Evolutionary conservation across 2,888 invertebrate species (phyloP), one percentile per base, ranked within the genome.

Genomic region (Nomada flava): DNA sequence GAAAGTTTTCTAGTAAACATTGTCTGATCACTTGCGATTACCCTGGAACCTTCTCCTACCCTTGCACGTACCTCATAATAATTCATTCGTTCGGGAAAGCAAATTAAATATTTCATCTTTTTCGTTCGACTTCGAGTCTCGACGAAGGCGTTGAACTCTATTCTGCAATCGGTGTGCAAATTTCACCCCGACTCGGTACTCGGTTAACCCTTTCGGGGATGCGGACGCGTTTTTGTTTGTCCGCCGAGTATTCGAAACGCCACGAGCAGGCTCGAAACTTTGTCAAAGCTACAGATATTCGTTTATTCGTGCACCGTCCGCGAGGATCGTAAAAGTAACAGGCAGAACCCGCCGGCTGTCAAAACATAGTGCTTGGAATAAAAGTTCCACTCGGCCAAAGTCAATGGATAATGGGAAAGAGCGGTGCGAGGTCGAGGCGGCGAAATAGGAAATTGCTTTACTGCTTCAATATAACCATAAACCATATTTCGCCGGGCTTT

Each of bases 271-370:
- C 11, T 47, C 10, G 11, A 15, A 4, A 13, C 13, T 47, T 47
- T 15, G 2, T 36, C 36, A 0, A 7, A 0, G 5, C 36, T 36
- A 36, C 36, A 7, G 36, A 36, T 7, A 36, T 7, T 36, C 36
- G 36, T 7, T 36, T 36, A 36, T 7, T 15, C 42, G 15, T 13
- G 53, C 20, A 59, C 9, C 26, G 53, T 68, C 52, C n/a, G 23
- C 26, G 55, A 15, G 50, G 79, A 84, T 90, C 89, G 86, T 92
- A 91, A 91, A 92, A 91, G 86, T 92, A 91, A 92, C 87, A 91
- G 86, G 89, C 91, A 91, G 88, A 93, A 92, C 92, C 92, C 92
- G 89, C 91, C 81, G 91, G 88, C 89, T 92, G 93, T 93, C 92
- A 93, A 93, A 92, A 93, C 92, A 93, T 55, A 44, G 65, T 77